Percentiles rank a stretch among this genome's conserved stretches.
phyloP scores from a whole-genome alignment of 1,140 invertebrate species.

The Belonocnema kinseyi region DNA sequence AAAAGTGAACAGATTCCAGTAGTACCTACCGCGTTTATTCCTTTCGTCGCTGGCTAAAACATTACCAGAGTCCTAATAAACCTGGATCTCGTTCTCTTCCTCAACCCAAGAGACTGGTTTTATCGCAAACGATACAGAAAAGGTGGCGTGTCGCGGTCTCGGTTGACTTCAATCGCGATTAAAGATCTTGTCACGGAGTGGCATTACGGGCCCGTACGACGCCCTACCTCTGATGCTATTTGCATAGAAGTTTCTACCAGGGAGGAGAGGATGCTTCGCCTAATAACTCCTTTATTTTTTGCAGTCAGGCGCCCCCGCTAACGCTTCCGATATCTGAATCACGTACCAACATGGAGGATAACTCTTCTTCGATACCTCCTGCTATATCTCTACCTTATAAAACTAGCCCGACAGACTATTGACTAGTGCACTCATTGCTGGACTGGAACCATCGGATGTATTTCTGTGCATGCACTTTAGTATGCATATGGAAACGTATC shows the following conservation, averaged over 20 bases:
- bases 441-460: not conserved
- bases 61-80: constrained; percentile 22
- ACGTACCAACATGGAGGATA: constrained; percentile 47
- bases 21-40: constrained; percentile 24
- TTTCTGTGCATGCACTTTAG: constrained; percentile 31
- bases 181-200: constrained; percentile 72
- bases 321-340: constrained; percentile 53
- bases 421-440: no score
- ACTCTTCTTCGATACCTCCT: constrained; percentile 27
- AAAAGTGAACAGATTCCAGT: constrained; percentile 7
- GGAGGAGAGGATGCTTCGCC: constrained; percentile 41
- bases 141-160: constrained; percentile 65
- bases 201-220: constrained; percentile 60
- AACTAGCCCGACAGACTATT: no score
- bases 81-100: constrained; percentile 23
- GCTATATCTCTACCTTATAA: not conserved
- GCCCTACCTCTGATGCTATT: constrained; percentile 60
- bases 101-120: constrained; percentile 46
- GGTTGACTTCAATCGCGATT: constrained; percentile 69
- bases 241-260: constrained; percentile 56
- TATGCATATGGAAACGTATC: constrained; percentile 39
- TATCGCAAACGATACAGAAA: constrained; percentile 61
- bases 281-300: constrained; percentile 58
- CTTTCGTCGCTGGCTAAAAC: not conserved
- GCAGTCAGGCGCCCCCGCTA: constrained; percentile 37